phyloP scores from a whole-genome alignment of 1,140 invertebrate species.

The Cherax destructor region DNA sequence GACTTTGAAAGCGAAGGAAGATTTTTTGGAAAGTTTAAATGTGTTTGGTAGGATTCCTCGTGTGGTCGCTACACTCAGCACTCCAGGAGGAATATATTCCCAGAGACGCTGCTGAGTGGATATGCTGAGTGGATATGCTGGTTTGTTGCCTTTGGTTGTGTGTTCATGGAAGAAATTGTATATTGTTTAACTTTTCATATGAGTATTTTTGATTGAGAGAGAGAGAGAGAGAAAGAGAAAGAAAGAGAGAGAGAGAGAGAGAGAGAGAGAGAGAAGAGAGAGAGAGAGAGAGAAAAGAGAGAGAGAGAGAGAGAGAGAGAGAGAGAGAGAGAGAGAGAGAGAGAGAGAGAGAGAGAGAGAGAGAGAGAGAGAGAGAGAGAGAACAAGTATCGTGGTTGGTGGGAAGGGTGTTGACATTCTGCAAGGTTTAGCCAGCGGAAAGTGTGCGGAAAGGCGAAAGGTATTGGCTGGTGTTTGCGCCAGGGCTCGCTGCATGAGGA shows the following conservation, averaged over 20 bases:
- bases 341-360: background rate
- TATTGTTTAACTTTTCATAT: no score
- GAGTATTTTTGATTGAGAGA: no score
- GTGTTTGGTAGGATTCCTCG: background rate
- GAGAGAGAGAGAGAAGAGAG: background rate
- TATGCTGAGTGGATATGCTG: no score
- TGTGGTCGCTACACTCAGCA: no score
- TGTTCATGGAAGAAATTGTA: no score
- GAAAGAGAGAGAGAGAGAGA: background rate
- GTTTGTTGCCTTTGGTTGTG: no score
- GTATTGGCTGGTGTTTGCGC: background rate
- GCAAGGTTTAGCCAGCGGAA: background rate
- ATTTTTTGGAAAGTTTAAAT: background rate
- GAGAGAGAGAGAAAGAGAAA: background rate
- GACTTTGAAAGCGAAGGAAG: background rate
- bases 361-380: background rate
- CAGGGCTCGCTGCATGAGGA: background rate
- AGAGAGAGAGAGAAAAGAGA: background rate
- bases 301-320: background rate
- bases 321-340: background rate
- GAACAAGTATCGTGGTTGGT: background rate
- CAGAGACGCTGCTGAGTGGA: no score
- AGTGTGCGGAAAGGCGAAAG: background rate
- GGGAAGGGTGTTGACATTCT: background rate
- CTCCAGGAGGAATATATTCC: no score